Evolutionary conservation across 2,113 vertebrate species (phyloP), one percentile per base, ranked within the genome.

Genomic region (Tychaedon coryphoeus): DNA sequence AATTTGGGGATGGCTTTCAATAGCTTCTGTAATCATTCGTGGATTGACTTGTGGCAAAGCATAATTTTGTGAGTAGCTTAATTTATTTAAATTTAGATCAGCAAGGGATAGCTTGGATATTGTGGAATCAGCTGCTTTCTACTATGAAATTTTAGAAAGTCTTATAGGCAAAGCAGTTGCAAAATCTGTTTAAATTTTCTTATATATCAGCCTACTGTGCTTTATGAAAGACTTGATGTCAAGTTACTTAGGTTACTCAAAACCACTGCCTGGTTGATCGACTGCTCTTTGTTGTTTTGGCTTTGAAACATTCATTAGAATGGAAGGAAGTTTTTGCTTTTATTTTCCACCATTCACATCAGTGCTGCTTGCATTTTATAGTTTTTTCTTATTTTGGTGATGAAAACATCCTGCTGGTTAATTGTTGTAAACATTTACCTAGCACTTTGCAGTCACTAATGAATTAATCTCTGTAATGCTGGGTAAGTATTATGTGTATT

Each of bases 341-440:
- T 84, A 34, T 87, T 86, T 93, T 92, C 50, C n/a, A 87, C n/a
- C 23, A 45, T 45, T 75, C 66, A 57, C 28, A 10, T 4, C 62
- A 12, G 7, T 64, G 43, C 22, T n/a, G 16, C n/a, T 88, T 79
- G 36, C 26, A 48, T 73, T 94, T 90, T 51, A 20, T 48, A 38
- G n/a, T 79, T 81, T 64, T 19, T 60, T 78, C 87, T 67, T 92
- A 38, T n/a, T 92, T 85, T 66, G 43, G 56, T 47, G 75, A 86
- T 50, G 64, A 93, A 95, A 88, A 64, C 78, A 80, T 83, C 78
- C 85, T 76, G 76, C n/a, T 51, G 58, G 42, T 58, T 88, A 94
- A 93, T 93, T 86, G 72, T 66, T 92, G 83, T 90, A 93, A 96
- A 95, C 60, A 90, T 85, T 89, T 92, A 82, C 54, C 76, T 86